Evolutionary conservation across 2,888 invertebrate species (phyloP), one percentile per base, ranked within the genome.

Genomic region (Drosophila subsilvestris): DNA sequence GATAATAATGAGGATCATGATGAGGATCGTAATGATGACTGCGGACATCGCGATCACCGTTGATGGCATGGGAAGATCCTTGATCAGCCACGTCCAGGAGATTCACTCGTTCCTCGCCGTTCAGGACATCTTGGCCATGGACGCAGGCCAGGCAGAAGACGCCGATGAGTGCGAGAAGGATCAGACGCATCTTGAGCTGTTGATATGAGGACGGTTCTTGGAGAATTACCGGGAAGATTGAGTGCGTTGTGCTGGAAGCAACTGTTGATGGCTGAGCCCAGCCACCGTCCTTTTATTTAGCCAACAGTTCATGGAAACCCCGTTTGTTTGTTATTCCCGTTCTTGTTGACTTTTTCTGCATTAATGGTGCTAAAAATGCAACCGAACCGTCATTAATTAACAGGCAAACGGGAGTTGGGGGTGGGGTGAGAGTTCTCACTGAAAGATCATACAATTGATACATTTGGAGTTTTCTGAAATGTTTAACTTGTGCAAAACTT

Each of bases 121-220:
- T 45, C 14, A 14, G 6, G 6, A 37, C 5, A 7, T 61, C 58
- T 18, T 56, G 54, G n/a, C 62, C 85, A 22, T 66, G 56, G 55
- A 60, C 53, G n/a, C 8, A 73, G 68, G 78, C 83, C 51, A 83
- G 48, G 57, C 63, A 78, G 10, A 86, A 10, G 6, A 76, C 49
- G 53, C 73, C 71, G 37, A 86, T 56, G 18, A 86, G 22, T 1
- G 86, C 68, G 9, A 83, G 17, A 42, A 84, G 63, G 54, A 63
- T 66, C 2, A 88, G 43, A 66, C 83, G 83, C 83, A 84, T 84
- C 56, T 50, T 73, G 42, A 42, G 54, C 4, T 3, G 12, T 50
- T 25, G 0, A 7, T 12, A 37, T 29, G 29, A 37, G 47, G 18
- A 47, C 45, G 22, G 22, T 44, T 48, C 50, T 22, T 51, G 44